Evolutionary conservation across 2,113 vertebrate species (phyloP), one percentile per base, ranked within the genome.

Genomic region (Trogon melanurus): DNA sequence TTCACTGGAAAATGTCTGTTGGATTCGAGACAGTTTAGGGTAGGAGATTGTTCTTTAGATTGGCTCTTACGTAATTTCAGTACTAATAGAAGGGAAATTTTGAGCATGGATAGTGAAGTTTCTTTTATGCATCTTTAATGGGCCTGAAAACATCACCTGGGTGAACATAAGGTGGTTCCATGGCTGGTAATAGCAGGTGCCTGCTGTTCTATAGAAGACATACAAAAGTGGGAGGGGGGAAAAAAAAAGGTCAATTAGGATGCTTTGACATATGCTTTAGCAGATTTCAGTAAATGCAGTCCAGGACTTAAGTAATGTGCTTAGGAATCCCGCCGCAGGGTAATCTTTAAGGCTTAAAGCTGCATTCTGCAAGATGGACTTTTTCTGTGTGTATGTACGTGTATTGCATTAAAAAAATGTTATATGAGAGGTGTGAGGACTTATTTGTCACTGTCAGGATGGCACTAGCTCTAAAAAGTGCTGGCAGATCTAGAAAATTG

Each of bases 401-500:
- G 27, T 85, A n/a, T 47, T 72, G 64, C 36, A 83, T 61, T 62
- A 5, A 27, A 2, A 41, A 91, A 74, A 34, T 16, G 26, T 25
- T 34, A 5, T 11, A 5, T 41, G 69, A 89, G 80, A 78, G 38
- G 10, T 34, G 16, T 74, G 92, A 75, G 36, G 38, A 32, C 56
- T 57, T 86, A 51, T 66, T 50, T 85, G 47, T 38, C 71, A 27
- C 61, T 92, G 23, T 88, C 30, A n/a, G 51, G 23, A 36, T 78
- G 69, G 38, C 45, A 32, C 58, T 83, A 38, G 79, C 18, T 74
- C 72, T 89, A 56, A 89, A 22, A 67, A 34, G 13, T 53, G 51
- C 57, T 95, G 89, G 51, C 64, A 90, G 67, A 66, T 90, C 8
- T 62, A 74, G 47, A 66, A 54, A 80, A 80, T 53, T 19, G 34